phyloP scores from a whole-genome alignment of 2,113 vertebrate genomes.

The Pipa parva region DNA sequence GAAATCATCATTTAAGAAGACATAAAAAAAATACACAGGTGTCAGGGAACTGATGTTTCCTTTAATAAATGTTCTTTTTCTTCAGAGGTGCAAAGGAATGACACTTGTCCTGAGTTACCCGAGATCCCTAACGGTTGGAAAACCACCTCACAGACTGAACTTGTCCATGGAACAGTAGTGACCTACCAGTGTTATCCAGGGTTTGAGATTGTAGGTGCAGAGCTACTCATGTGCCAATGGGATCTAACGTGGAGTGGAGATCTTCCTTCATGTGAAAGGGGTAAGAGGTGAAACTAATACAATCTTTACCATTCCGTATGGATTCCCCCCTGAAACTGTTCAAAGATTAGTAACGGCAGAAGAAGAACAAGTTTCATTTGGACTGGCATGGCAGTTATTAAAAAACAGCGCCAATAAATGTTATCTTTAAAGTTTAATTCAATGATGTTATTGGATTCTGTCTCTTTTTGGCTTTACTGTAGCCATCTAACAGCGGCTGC shows the following conservation, averaged over 20 bases:
- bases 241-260: constrained; percentile 92
- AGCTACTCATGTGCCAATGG: constrained; percentile 95
- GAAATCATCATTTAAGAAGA: no score
- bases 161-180: constrained; percentile 87
- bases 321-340: no score
- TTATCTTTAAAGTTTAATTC: no score
- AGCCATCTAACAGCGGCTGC: no score
- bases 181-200: constrained; percentile 94
- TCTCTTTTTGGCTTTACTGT: no score
- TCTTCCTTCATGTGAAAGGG: constrained; percentile 81
- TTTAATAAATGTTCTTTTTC: background rate
- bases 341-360: no score
- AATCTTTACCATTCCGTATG: background rate
- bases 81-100: constrained; percentile 87
- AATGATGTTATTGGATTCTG: no score
- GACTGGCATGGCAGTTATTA: no score
- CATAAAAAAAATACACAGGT: no score
- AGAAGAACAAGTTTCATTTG: no score
- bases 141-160: constrained; percentile 83
- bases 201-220: constrained; percentile 78
- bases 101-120: constrained; percentile 88
- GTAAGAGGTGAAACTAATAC: constrained; percentile 53
- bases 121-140: constrained; percentile 94
- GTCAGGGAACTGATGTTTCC: no score
- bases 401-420: no score